Percentiles rank a stretch among this genome's conserved stretches.
Evolutionary conservation across 2,113 vertebrate species (phyloP).

Genomic region (Pantherophis guttatus): DNA sequence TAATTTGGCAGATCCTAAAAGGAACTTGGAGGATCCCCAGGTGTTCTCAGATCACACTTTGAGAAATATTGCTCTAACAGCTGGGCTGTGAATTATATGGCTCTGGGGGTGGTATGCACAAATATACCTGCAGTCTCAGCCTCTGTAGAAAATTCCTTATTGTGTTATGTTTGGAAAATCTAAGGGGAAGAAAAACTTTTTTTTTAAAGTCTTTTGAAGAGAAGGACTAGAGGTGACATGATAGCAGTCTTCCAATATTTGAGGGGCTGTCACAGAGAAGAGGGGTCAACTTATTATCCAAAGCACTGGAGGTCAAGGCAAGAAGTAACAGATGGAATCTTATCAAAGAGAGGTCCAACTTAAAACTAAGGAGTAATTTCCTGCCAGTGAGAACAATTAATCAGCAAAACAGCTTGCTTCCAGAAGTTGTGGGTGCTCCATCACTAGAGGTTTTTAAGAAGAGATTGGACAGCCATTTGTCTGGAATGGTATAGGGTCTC

Average conservation of each 20-base stretch:
- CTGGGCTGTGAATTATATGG: not conserved
- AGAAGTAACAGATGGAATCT: not conserved
- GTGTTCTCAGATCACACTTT: not conserved
- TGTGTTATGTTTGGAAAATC: not conserved
- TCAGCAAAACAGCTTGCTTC: not conserved
- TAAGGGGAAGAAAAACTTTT: not conserved
- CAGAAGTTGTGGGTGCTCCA: not conserved
- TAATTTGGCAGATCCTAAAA: not conserved
- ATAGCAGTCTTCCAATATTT: not conserved
- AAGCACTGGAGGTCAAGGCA: not conserved
- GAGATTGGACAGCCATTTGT: not conserved
- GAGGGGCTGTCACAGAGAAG: not conserved
- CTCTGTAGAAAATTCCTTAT: not conserved
- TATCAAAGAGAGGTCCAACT: not conserved
- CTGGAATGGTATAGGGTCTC: not conserved
- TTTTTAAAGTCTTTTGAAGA: not conserved
- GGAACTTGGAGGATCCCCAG: not conserved
- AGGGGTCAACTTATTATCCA: not conserved
- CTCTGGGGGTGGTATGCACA: not conserved
- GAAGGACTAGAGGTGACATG: not conserved
- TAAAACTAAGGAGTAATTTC: not conserved
- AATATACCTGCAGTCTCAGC: not conserved
- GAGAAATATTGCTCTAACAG: not conserved
- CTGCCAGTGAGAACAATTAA: not conserved
- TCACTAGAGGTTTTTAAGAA: not conserved